Evolutionary conservation across 2,888 invertebrate genomes (phyloP).

Genomic region (Leucozona laternaria): DNA sequence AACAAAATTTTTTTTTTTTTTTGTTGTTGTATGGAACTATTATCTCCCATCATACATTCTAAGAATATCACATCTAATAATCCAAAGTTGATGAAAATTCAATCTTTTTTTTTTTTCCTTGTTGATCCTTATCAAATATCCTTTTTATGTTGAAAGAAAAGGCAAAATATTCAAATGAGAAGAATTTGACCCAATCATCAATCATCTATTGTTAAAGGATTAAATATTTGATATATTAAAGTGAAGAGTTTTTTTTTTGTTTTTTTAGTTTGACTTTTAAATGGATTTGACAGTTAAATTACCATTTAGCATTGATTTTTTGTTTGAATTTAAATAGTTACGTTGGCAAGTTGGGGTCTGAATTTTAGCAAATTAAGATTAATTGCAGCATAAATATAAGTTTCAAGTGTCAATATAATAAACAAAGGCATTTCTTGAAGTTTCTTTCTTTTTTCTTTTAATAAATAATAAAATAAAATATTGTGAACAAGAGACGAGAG

Average conservation of each 20-base stretch:
- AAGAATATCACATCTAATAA: neutral
- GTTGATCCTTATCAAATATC: constrained; percentile 22
- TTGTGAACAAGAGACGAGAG: too few relatives aligned
- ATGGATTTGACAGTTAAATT: constrained; percentile 7
- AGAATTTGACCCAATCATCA: constrained; percentile 27
- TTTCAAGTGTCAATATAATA: neutral
- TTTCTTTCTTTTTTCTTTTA: too few relatives aligned
- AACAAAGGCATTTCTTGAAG: too few relatives aligned
- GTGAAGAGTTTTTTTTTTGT: neutral
- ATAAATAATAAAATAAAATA: too few relatives aligned
- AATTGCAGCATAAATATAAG: neutral
- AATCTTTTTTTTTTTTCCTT: neutral
- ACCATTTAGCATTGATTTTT: neutral
- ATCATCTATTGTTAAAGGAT: constrained; percentile 15
- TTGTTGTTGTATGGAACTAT: constrained; percentile 5
- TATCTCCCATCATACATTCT: neutral
- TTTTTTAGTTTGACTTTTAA: neutral
- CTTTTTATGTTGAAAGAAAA: neutral
- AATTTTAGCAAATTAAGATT: neutral
- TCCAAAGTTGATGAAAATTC: constrained; percentile 13
- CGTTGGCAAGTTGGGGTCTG: neutral
- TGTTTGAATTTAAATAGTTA: neutral
- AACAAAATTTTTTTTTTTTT: neutral
- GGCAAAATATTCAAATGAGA: constrained; percentile 12
- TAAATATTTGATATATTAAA: neutral